Evolutionary conservation across 2,797 vertebrate genomes (phyloP), one percentile per base, ranked within the genome.

Genomic region (Odontamblyopus rebecca): DNA sequence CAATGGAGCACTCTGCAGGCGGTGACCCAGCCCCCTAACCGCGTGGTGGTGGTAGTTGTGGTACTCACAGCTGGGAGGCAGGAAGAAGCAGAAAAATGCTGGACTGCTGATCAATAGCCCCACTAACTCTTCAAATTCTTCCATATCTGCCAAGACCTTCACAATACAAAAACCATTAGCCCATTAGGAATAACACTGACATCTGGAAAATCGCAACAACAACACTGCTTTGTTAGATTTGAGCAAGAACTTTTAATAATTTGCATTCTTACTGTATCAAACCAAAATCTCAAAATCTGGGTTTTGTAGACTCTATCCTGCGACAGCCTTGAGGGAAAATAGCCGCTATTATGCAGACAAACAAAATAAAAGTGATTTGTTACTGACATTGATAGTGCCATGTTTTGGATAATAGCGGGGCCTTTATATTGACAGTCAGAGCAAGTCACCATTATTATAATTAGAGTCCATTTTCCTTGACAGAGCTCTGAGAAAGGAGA

Each of bases 11-110:
- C 91, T 89, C 89, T 18, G 86, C 86, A 86, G 85, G 91, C 85
- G 81, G 87, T 87, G 89, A 92, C 90, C 90, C 82, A 61, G 85
- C 91, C 89, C 90, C 90, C 87, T 92, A 91, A 93, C 91, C 90
- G 90, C 86, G 86, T 86, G 87, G 84, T 85, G 82, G 86, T 60
- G 29, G 13, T 88, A 92, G 85, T 82, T 84, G 0, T 77, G 77
- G 88, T 82, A 86, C 88, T 91, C 90, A 64, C 89, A 90, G 89
- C 90, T 72, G 89, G 90, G 89, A 79, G 54, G 85, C 87, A 91
- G 88, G 87, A 91, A 90, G 87, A 91, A 90, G 88, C 69, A 75
- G 79, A 85, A 88, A 82, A 87, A 76, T 71, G 70, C 67, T 53
- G 85, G 83, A 73, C 81, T 85, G 86, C 82, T 83, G 82, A 76